Percentiles rank a stretch among this genome's conserved stretches.
phyloP scores from a whole-genome alignment of 1,140 invertebrate species.

The Scaptomyza montana region DNA sequence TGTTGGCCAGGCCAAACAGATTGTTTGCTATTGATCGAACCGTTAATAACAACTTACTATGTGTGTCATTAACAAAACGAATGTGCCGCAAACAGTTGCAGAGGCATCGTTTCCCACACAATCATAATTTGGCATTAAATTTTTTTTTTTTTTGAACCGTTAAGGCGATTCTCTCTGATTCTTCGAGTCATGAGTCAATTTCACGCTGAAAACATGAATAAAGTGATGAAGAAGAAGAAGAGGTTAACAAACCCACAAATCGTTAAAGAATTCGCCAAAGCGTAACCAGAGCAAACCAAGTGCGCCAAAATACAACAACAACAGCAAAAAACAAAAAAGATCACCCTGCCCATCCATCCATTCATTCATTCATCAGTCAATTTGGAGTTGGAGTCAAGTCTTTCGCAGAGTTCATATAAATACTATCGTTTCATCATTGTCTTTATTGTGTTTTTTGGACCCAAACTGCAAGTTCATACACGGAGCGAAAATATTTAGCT shows the following conservation, averaged over 20 bases:
- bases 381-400: slow-evolving; percentile 3
- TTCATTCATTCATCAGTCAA: background rate
- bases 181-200: slow-evolving; percentile 33
- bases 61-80: slow-evolving; percentile 73
- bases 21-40: slow-evolving; percentile 45
- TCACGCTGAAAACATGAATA: slow-evolving; percentile 25
- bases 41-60: slow-evolving; percentile 77
- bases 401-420: slow-evolving; percentile 24
- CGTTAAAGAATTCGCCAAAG: slow-evolving; percentile 62
- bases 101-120: slow-evolving; percentile 34
- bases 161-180: slow-evolving; percentile 42
- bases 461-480: slow-evolving; percentile 70
- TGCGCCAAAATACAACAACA: slow-evolving; percentile 44
- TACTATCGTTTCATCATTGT: slow-evolving; percentile 45
- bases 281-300: slow-evolving; percentile 65
- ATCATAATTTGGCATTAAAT: slow-evolving; percentile 45
- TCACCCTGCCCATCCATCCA: background rate
- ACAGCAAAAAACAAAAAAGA: background rate
- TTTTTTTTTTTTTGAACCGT: slow-evolving; percentile 45
- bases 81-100: slow-evolving; percentile 54
- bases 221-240: slow-evolving; percentile 30
- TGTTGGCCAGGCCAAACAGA: slow-evolving; percentile 44
- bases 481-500: slow-evolving; percentile 6
- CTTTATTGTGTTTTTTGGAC: slow-evolving; percentile 36
- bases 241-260: slow-evolving; percentile 68